Conservation (phyloP, 2,113 vertebrate genomes). For the Turnix velox region DNA sequence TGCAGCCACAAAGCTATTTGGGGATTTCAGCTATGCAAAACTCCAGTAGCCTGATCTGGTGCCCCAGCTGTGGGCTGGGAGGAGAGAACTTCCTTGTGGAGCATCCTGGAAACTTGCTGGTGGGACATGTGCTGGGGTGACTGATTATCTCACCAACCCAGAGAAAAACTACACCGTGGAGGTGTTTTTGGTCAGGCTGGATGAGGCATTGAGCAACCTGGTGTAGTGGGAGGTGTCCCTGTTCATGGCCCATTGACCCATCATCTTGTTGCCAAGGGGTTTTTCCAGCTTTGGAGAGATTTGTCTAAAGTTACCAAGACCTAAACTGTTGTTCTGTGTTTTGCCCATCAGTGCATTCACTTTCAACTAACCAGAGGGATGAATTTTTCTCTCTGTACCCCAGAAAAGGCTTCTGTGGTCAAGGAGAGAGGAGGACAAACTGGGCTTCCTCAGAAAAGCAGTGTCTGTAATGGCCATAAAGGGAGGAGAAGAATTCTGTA, state of each 20-base stretch:
- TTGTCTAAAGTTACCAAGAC: background rate
- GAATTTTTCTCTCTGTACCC: background rate
- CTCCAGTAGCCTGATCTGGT: rapidly evolving
- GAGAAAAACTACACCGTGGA: background rate
- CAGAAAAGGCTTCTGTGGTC: background rate
- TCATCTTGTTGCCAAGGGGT: background rate
- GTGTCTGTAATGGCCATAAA: background rate
- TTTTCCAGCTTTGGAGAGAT: background rate
- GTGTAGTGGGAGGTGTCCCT: too few species aligned
- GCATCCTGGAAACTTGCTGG: too few species aligned
- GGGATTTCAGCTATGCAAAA: background rate
- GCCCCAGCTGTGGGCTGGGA: background rate
- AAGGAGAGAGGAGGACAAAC: background rate
- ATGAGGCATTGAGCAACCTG: too few species aligned
- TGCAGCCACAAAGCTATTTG: background rate
- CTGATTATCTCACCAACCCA: background rate
- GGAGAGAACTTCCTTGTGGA: background rate
- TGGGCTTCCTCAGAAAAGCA: background rate
- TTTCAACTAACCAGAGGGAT: background rate
- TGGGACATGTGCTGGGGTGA: rapidly evolving
- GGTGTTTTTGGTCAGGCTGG: too few species aligned
- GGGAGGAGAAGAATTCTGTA: background rate
- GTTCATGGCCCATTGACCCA: background rate
- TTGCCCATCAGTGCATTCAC: rapidly evolving
- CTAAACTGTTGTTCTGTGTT: background rate